These are phyloP conservation scores for Tenualosa ilisha DNA, from an alignment of 2,797 vertebrate species.

Conservation along the genomic window DNA sequence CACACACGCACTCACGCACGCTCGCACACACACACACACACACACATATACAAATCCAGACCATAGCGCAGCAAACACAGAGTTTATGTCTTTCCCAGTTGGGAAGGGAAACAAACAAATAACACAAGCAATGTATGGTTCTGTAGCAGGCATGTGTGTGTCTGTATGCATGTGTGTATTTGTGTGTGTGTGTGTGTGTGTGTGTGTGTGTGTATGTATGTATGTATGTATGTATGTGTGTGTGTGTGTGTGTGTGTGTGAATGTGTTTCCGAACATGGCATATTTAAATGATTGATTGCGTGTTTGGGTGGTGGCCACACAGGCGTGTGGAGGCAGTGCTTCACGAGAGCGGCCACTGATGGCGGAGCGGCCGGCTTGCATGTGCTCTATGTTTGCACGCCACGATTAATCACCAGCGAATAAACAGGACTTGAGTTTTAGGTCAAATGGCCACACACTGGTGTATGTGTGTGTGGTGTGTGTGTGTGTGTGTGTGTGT, in stretches of 20 bases:
- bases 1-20: background rate
- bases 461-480: background rate
- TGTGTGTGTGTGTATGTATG: background rate
- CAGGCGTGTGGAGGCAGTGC: conserved; percentile 4
- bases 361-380: background rate
- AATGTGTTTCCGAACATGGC: conserved; percentile 44
- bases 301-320: conserved; percentile 37
- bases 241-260: conserved; percentile 10
- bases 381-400: background rate
- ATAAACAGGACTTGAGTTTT: conserved; percentile 4
- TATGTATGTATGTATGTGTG: background rate
- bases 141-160: conserved; percentile 25
- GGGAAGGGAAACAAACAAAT: conserved; percentile 50
- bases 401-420: background rate
- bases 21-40: background rate
- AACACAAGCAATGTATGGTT: conserved; percentile 45
- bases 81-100: background rate
- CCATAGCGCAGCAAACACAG: background rate
- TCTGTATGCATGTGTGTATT: background rate
- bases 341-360: background rate
- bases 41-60: background rate
- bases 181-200: background rate
- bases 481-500: background rate
- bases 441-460: background rate
- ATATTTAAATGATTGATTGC: conserved; percentile 43